Base-by-base conservation (phyloP, 2,888 invertebrate genomes). In the Meandrusa payeni region DNA sequence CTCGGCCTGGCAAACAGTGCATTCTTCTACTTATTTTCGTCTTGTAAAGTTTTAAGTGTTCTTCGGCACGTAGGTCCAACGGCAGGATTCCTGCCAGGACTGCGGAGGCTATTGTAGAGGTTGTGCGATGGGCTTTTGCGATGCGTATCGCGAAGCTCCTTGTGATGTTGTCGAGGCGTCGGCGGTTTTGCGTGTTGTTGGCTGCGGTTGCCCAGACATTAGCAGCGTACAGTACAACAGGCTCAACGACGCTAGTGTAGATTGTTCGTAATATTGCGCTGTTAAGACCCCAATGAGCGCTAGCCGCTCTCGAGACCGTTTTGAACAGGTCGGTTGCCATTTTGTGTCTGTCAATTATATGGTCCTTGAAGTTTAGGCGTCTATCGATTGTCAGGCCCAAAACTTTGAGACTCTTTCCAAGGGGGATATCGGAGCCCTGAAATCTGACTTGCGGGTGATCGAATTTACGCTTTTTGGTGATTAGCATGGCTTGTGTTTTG, bases 121-220 rank as follows among this genome's bases (percentile, higher is more conserved):
- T 20, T 2, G 32, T 11, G 5, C 19, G 6, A 5, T 32, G 32
- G 2, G 32, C 20, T 15, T 32, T 19, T 2, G 32, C 6, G 2
- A 32, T 32, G 2, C 6, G 20, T 3, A 32, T 32, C 3, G 32
- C 11, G 10, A 32, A 32, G 20, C 5, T 10, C 17, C 17, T 32
- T 2, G 32, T 19, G 2, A 32, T 10, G 9, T 9, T 2, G 5
- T 2, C 11, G 5, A 32, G 10, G 11, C 11, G 10, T 19, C 32
- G 20, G 10, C 2, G 2, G 7, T 1, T 1, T 5, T 3, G 7
- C 1, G 5, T 22, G 10, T 15, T 20, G 2, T 10, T 9, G 7
- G 15, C 17, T 2, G 1, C 11, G n/a, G n/a, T n/a, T 17, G 31
- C 31, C 31, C 17, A 31, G 19, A 31, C 31, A 9, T 31, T 31